A percentile compares a stretch with the other conserved stretches of the same genome.
Conservation (phyloP, 2,113 vertebrate species). For the Syrmaticus mikado region DNA sequence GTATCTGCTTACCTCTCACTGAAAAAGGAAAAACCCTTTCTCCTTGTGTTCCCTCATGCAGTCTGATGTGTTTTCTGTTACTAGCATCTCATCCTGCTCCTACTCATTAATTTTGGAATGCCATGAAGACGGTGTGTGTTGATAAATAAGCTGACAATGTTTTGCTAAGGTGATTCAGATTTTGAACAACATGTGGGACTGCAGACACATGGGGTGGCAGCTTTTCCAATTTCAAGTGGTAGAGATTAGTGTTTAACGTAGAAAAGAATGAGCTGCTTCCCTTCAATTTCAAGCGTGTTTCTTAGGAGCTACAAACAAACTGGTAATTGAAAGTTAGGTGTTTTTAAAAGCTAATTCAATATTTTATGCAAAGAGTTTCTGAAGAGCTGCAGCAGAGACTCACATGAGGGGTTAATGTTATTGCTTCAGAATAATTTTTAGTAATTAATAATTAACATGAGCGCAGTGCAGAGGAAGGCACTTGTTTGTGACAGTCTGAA, state of each 20-base stretch:
- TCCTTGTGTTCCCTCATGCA: accelerated
- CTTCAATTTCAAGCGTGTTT: accelerated
- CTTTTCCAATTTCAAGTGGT: background rate
- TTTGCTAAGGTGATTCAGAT: background rate
- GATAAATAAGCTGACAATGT: background rate
- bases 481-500: background rate
- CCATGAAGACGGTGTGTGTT: background rate
- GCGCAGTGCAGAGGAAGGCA: background rate
- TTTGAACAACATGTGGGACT: background rate
- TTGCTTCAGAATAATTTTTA: background rate
- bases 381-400: background rate
- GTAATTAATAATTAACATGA: too few species aligned
- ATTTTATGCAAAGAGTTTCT: background rate
- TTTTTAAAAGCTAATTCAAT: background rate
- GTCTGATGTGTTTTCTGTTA: background rate
- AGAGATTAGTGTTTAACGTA: background rate
- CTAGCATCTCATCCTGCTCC: background rate
- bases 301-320: background rate
- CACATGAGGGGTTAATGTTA: accelerated
- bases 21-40: too few species aligned
- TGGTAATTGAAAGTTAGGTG: too few species aligned
- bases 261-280: accelerated
- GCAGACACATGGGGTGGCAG: background rate
- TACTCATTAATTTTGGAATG: background rate
- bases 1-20: background rate